These are phyloP conservation scores for Lasioglossum zephyrum DNA, from an alignment of 2,888 invertebrate genomes.

Conservation along the genomic window DNA sequence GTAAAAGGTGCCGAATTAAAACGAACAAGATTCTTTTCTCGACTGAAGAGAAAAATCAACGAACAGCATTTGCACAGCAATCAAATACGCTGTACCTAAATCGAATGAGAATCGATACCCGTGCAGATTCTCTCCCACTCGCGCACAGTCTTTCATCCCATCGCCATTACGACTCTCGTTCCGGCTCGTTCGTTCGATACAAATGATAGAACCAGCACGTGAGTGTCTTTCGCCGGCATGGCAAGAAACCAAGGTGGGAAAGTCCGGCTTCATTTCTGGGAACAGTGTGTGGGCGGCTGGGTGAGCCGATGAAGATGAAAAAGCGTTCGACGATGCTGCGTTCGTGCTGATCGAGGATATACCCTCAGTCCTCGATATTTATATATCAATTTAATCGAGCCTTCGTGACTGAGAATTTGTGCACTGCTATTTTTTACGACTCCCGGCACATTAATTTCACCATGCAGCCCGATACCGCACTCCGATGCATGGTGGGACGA, in stretches of 20 bases:
- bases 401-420: background rate
- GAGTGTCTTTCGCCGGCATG: constrained; percentile 20
- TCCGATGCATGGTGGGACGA: background rate
- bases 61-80: background rate
- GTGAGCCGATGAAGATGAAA: constrained; percentile 35
- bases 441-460: background rate
- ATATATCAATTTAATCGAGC: constrained; percentile 14
- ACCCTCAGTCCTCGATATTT: background rate
- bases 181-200: constrained; percentile 29
- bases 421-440: background rate
- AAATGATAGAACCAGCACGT: constrained; percentile 11
- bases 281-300: constrained; percentile 39
- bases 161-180: constrained; percentile 20
- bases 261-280: constrained; percentile 39
- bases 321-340: constrained; percentile 22
- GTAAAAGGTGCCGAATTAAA: background rate
- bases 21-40: background rate
- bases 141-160: constrained; percentile 12
- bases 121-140: constrained; percentile 13
- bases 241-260: constrained; percentile 33
- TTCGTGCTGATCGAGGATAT: constrained; percentile 12
- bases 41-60: background rate
- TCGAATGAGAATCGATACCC: background rate
- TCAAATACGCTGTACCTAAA: background rate
- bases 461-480: background rate